phyloP scores from a whole-genome alignment of 2,797 vertebrate species.

The Pseudomugil tenellus region DNA sequence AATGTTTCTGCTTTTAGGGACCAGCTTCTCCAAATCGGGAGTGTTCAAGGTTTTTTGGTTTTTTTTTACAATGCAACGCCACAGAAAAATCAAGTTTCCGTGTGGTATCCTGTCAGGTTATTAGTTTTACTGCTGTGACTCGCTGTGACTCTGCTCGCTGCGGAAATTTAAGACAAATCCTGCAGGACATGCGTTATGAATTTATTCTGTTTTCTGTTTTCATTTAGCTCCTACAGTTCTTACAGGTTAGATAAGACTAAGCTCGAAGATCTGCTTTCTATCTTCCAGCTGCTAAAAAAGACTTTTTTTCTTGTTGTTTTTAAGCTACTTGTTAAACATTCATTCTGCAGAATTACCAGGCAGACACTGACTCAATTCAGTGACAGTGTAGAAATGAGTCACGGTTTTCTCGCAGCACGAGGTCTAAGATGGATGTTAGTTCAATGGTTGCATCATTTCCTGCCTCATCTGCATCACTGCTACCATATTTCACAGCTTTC shows the following conservation, averaged over 20 bases:
- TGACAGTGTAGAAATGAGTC: slow-evolving; percentile 44
- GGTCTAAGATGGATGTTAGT: slow-evolving; percentile 22
- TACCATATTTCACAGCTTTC: slow-evolving; percentile 34
- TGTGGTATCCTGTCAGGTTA: neutral
- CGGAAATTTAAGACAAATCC: slow-evolving; percentile 6
- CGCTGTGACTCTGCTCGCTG: slow-evolving; percentile 3
- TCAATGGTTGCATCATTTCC: slow-evolving; percentile 37
- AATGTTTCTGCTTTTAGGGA: neutral
- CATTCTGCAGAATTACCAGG: slow-evolving; percentile 2
- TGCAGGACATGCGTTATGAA: neutral
- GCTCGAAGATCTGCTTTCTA: neutral
- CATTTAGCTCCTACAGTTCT: neutral
- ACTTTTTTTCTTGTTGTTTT: slow-evolving; percentile 1
- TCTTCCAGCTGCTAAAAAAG: neutral
- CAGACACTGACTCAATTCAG: slow-evolving; percentile 43
- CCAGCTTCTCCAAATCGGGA: neutral
- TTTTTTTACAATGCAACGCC: neutral
- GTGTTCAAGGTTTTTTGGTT: neutral
- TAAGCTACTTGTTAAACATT: slow-evolving; percentile 14
- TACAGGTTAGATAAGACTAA: neutral
- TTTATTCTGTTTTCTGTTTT: neutral
- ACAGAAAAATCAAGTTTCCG: neutral
- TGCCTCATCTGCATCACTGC: slow-evolving; percentile 16
- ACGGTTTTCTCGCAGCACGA: slow-evolving; percentile 44
- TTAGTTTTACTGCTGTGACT: slow-evolving; percentile 4